Base-by-base conservation (phyloP, 1,140 invertebrate genomes). In the Batillaria attramentaria region DNA sequence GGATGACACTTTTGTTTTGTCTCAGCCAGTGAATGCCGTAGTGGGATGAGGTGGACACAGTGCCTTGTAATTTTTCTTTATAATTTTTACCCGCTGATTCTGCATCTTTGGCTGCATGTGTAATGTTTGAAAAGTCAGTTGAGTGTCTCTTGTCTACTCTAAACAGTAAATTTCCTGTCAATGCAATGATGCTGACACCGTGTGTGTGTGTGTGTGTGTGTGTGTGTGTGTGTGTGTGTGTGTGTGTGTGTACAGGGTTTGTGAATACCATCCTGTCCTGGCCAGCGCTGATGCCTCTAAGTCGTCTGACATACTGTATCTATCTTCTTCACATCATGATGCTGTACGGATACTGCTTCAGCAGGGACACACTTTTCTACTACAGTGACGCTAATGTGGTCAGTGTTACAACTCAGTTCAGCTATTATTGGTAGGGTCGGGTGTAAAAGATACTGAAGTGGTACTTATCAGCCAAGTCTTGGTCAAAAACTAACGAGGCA, bases 241-340 rank as follows among this genome's bases (percentile, higher is more conserved):
- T 1, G 42, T 72, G 37, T 35, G 10, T 70, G 28, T 72, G 35
- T 57, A 4, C 84, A 94, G 94, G 93, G 81, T 89, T 92, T 46
- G 94, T 95, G 42, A 93, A 94, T 72, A 93, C 92, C 0, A 89
- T 96, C 33, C 91, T 98, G 31, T 96, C 95, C 1, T 95, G 95
- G 89, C 93, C 93, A 65, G 93, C 94, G 0, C 93, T 96, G 65
- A 93, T 96, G 81, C 96, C 97, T 0, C 91, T 98, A 20, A 95
- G 95, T 84, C 93, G 96, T 72, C 93, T 98, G 46, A 97, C 96
- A 90, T 74, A 69, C 57, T 96, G 95, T 88, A 95, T 96, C 8
- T 98, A 98, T 89, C 92, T 98, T 39, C 93, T 98, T 24, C 97
- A 98, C 92, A 88, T 91, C 10, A 82, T 91, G 54, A 82, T 92